Evolutionary conservation across 2,888 invertebrate species (phyloP).

Genomic region (Altica lythri): DNA sequence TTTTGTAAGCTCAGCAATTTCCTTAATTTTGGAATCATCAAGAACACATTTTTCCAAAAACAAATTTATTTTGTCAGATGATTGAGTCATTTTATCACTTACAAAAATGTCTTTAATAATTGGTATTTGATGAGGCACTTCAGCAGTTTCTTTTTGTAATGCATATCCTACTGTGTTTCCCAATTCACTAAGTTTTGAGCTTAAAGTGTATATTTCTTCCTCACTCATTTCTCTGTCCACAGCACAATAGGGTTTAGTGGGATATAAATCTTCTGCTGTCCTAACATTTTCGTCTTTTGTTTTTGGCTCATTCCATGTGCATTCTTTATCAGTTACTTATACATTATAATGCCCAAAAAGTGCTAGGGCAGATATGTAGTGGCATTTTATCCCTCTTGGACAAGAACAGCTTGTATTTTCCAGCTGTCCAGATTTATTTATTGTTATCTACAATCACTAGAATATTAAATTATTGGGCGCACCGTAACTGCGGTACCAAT

Average conservation of each 20-base stretch:
- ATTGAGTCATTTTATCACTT: neutral
- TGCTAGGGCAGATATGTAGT: constrained; percentile 28
- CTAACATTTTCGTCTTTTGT: constrained; percentile 10
- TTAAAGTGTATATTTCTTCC: neutral
- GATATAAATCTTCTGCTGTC: constrained; percentile 19
- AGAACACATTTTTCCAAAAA: constrained; percentile 4
- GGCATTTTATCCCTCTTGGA: constrained; percentile 33
- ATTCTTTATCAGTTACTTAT: constrained; percentile 23
- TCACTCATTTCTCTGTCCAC: neutral
- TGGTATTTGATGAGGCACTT: neutral
- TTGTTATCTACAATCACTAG: too few species aligned
- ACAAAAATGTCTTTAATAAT: constrained; percentile 8
- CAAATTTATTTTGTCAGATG: neutral
- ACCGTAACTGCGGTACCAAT: too few species aligned
- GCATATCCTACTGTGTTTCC: constrained; percentile 16
- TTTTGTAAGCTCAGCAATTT: neutral
- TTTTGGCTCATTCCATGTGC: constrained; percentile 15
- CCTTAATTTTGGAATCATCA: constrained; percentile 5
- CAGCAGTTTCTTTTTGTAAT: neutral
- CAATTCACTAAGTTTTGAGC: neutral
- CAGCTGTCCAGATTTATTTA: too few species aligned
- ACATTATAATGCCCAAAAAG: constrained; percentile 30
- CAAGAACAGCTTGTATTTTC: too few species aligned
- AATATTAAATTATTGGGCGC: too few species aligned
- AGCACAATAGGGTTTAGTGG: constrained; percentile 8